Base-by-base conservation (phyloP, 2,113 vertebrate genomes). In the Machaerirhynchus nigripectus region DNA sequence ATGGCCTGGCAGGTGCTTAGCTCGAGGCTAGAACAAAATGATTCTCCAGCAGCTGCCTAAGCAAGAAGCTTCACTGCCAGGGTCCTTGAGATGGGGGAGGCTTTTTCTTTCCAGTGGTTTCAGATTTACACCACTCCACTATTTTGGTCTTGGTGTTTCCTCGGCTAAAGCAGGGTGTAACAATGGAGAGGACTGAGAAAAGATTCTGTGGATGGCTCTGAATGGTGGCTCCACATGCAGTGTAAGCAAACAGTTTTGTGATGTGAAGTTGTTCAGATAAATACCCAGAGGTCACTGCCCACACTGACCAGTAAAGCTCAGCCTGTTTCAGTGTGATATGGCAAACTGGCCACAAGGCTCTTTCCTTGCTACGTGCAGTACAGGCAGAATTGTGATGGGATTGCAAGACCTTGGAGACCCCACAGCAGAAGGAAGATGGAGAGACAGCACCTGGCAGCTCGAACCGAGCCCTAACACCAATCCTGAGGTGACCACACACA, bases 11-110 rank as follows among this genome's bases (percentile, higher is more conserved):
- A 74, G 55, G 42, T 95, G 79, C 79, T 88, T 90, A 61, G 49
- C 67, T 88, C 85, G 61, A 79, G 85, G 46, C 55, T 94, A 65
- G 71, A 83, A 65, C 22, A 65, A 83, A 90, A 57, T 53, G 23
- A 61, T 20, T 76, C 19, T 40, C 31, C 49, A 89, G 26, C 21
- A 69, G n/a, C 49, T 53, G 70, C 69, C 52, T 93, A 81, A 71
- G 39, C 10, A 81, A 94, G 42, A 64, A 63, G 20, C 18, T 70
- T 16, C 44, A 12, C 5, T 70, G 31, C 27, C 23, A 19, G 20
- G 60, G 39, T 22, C 49, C 26, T 84, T 64, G 84, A 89, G 79
- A 70, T 69, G 30, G n/a, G 4, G 6, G 30, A 63, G 11, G 7
- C 30, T 68, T 74, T 65, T 74, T 35, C 27, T 82, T 91, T 68